Evolutionary conservation across 2,888 invertebrate species (phyloP).

Genomic region (Octonoba sinensis): DNA sequence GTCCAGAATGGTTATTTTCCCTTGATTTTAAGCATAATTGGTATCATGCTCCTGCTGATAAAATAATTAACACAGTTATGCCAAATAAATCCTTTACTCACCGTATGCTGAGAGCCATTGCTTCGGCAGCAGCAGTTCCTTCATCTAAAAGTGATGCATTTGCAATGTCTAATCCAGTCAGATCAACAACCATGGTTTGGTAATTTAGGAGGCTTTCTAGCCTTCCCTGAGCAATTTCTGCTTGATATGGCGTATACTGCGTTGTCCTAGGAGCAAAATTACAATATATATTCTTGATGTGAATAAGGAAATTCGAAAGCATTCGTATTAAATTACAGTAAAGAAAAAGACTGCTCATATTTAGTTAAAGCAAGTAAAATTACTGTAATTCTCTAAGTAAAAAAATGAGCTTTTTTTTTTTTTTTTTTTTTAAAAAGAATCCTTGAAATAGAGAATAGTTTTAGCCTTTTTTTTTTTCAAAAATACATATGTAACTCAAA

Average conservation of each 20-base stretch:
- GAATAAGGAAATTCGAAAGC: not conserved
- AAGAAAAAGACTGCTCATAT: too few relatives aligned
- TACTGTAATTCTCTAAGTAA: too few relatives aligned
- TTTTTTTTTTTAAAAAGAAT: too few relatives aligned
- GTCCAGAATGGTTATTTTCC: too few relatives aligned
- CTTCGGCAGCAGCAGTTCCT: conserved; percentile 98
- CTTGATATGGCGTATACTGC: conserved; percentile 98
- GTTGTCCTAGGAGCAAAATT: conserved; percentile 81
- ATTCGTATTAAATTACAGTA: not conserved
- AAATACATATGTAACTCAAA: too few relatives aligned
- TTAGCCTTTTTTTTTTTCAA: too few relatives aligned
- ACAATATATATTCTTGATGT: not conserved
- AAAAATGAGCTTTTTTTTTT: too few relatives aligned
- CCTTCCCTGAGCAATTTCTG: conserved; percentile 97
- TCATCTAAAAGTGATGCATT: conserved; percentile 96
- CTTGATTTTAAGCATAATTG: too few relatives aligned
- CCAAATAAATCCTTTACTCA: conserved; percentile 69
- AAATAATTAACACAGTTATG: too few relatives aligned
- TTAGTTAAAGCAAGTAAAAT: too few relatives aligned
- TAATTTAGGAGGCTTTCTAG: conserved; percentile 96
- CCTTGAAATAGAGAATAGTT: too few relatives aligned
- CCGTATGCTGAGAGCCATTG: conserved; percentile 89
- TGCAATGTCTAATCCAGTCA: conserved; percentile 94
- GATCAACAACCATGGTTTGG: conserved; percentile 95
- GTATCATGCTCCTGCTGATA: too few relatives aligned